phyloP scores from a whole-genome alignment of 2,888 invertebrate species.

The Deilephila elpenor region DNA sequence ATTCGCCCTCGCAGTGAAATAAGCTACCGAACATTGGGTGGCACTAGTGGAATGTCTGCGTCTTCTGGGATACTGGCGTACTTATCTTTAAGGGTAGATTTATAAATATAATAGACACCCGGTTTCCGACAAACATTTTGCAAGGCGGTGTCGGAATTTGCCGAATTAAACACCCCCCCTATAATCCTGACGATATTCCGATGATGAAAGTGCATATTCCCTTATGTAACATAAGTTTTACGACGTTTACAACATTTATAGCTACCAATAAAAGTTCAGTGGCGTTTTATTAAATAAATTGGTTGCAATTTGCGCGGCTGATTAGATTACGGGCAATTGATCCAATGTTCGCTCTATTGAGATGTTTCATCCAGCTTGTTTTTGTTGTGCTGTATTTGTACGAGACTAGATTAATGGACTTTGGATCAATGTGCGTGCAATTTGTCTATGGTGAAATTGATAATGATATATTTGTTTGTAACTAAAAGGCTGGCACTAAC shows the following conservation, averaged over 20 bases:
- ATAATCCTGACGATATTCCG: no score
- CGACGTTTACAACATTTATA: constrained; percentile 33
- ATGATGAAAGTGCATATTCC: not conserved
- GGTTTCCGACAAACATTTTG: no score
- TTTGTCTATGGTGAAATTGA: not conserved
- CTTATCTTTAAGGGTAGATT: no score
- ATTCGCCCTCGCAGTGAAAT: no score
- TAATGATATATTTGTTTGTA: not conserved
- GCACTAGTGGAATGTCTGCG: no score
- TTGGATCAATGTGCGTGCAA: not conserved
- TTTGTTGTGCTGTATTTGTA: not conserved
- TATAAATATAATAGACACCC: no score
- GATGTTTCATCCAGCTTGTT: constrained; percentile 21
- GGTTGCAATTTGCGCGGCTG: constrained; percentile 45
- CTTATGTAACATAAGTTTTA: constrained; percentile 37
- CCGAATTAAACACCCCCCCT: no score
- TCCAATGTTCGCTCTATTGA: constrained; percentile 33
- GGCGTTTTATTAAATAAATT: constrained; percentile 43
- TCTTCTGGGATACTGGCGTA: no score
- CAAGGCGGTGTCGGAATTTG: no score
- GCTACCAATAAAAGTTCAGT: constrained; percentile 36
- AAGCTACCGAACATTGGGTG: no score
- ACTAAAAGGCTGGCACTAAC: no score
- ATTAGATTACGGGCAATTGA: constrained; percentile 48
- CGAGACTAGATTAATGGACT: not conserved